A percentile compares a stretch with the other conserved stretches of the same genome.
These are phyloP conservation scores for Catocala nupta DNA, from an alignment of 2,888 invertebrate species.

Conservation along the genomic window DNA sequence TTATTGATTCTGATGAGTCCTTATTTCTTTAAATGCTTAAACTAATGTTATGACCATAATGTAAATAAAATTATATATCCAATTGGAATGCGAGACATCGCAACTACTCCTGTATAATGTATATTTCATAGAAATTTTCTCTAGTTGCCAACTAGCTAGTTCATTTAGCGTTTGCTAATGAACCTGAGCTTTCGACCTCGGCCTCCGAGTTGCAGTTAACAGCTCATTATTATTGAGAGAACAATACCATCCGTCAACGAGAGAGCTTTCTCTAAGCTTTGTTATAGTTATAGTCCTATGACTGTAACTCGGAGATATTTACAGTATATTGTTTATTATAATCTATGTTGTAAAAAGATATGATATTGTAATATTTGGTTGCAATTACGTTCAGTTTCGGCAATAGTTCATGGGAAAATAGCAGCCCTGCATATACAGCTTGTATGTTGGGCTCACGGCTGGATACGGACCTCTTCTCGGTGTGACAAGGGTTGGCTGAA, in stretches of 20 bases:
- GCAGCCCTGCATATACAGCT: too few species aligned
- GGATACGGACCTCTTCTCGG: too few species aligned
- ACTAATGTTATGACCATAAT: too few species aligned
- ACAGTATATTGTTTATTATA: slow-evolving; percentile 5
- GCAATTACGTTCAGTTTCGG: too few species aligned
- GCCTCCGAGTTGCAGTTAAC: slow-evolving; percentile 21
- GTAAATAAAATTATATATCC: too few species aligned
- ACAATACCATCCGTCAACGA: slow-evolving; percentile 16
- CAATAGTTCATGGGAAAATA: too few species aligned
- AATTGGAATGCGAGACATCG: background rate
- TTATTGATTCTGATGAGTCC: too few species aligned
- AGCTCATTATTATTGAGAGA: slow-evolving; percentile 27
- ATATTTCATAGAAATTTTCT: background rate
- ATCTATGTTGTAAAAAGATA: background rate
- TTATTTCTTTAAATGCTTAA: too few species aligned
- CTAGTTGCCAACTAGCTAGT: background rate
- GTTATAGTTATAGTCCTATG: slow-evolving; percentile 29
- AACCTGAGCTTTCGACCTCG: slow-evolving; percentile 22
- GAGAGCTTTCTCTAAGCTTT: slow-evolving; percentile 41
- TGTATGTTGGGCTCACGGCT: too few species aligned
- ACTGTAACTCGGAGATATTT: slow-evolving; percentile 1
- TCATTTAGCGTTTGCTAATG: slow-evolving; percentile 34
- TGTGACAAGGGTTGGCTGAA: too few species aligned
- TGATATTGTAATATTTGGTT: too few species aligned
- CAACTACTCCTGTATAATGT: background rate